Evolutionary conservation across 2,888 invertebrate genomes (phyloP).

Genomic region (Ornithoptera alexandrae): DNA sequence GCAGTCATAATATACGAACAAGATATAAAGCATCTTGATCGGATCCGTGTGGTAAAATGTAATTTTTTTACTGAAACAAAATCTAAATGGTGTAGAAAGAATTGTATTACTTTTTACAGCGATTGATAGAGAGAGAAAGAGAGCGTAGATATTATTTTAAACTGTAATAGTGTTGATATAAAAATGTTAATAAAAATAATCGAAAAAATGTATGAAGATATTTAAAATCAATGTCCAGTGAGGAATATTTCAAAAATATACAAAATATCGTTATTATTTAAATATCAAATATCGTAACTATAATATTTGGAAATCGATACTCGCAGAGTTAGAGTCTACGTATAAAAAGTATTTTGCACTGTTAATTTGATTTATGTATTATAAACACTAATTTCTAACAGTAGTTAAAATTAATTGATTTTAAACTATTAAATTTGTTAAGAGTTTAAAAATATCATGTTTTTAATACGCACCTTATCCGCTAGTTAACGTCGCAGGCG

Average conservation of each 20-base stretch:
- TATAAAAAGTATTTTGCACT: constrained; percentile 21
- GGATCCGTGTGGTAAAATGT: not conserved
- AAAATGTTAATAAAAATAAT: not conserved
- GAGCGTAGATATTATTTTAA: too few species aligned
- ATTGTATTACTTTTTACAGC: not conserved
- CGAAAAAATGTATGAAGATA: not conserved
- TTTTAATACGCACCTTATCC: constrained; percentile 24
- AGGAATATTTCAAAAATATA: not conserved
- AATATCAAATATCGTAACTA: constrained; percentile 7
- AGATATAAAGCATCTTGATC: constrained; percentile 4
- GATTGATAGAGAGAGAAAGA: too few species aligned
- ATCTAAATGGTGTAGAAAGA: not conserved
- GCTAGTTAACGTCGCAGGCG: constrained; percentile 4
- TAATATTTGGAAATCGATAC: constrained; percentile 13
- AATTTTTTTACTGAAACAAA: not conserved
- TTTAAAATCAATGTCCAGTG: not conserved
- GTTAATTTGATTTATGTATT: constrained; percentile 28
- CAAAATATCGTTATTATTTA: constrained; percentile 5
- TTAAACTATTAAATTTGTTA: constrained; percentile 20
- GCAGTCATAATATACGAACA: constrained; percentile 11
- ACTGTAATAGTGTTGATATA: too few species aligned
- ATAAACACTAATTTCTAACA: constrained; percentile 26
- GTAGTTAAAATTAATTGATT: constrained; percentile 31
- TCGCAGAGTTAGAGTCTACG: not conserved
- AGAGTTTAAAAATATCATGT: constrained; percentile 19